Percentiles rank a stretch among this genome's conserved stretches.
These are phyloP conservation scores for Spondyliosoma cantharus DNA, from an alignment of 2,797 vertebrate genomes.

Conservation along the genomic window DNA sequence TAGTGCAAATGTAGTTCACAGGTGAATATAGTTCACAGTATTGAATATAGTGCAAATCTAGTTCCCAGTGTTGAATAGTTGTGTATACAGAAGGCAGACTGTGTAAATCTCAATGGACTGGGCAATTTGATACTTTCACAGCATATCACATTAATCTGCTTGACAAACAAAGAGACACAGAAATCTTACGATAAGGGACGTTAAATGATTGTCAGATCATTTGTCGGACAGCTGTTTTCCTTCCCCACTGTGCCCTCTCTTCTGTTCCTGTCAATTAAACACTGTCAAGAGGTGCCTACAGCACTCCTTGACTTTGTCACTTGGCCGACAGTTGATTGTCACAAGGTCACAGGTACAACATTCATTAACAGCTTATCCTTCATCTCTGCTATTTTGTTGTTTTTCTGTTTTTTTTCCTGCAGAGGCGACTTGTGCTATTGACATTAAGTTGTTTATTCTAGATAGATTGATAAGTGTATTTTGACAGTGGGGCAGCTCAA, in stretches of 20 bases:
- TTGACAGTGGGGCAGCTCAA: no score
- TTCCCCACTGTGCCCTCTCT: conserved; percentile 3
- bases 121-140: no score
- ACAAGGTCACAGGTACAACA: conserved; percentile 28
- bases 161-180: no score
- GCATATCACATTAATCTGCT: no score
- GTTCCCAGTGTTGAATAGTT: no score
- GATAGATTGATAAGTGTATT: background rate
- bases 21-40: no score
- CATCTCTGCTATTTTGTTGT: background rate
- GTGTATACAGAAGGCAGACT: no score
- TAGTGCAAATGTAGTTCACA: no score
- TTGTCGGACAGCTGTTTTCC: background rate
- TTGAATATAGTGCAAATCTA: no score
- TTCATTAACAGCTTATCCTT: conserved; percentile 2
- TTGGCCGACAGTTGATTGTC: conserved; percentile 40
- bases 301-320: conserved; percentile 7
- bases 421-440: background rate
- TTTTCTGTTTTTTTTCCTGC: background rate
- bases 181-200: no score
- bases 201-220: conserved; percentile 22
- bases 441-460: background rate
- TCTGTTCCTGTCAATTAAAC: background rate
- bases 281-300: background rate
- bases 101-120: no score